These are phyloP conservation scores for Drosophila formosana DNA, from an alignment of 2,888 invertebrate genomes.

Conservation along the genomic window DNA sequence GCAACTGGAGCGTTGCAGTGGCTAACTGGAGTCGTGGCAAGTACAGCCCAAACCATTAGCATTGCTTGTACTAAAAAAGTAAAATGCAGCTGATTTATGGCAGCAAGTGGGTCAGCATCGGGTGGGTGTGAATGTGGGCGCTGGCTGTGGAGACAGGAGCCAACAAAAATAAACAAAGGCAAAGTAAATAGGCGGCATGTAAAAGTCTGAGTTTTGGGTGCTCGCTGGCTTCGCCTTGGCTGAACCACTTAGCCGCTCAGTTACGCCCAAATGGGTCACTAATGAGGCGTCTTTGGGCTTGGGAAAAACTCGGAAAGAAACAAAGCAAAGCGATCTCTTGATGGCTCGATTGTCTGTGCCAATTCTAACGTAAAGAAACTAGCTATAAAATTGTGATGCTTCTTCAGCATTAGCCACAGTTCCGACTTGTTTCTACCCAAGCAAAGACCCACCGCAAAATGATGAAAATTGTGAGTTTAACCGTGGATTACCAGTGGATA, in stretches of 20 bases:
- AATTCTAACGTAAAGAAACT: slow-evolving; percentile 78
- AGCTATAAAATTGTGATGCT: slow-evolving; percentile 70
- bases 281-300: slow-evolving; percentile 67
- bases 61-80: slow-evolving; percentile 1
- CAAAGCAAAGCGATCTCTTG: slow-evolving; percentile 44
- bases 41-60: slow-evolving; percentile 21
- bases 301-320: slow-evolving; percentile 48
- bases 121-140: slow-evolving; percentile 19
- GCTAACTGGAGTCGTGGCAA: slow-evolving; percentile 17
- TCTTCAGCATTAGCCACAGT: slow-evolving; percentile 63
- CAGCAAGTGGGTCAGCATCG: slow-evolving; percentile 10
- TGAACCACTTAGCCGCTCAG: slow-evolving; percentile 66
- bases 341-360: slow-evolving; percentile 79
- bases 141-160: slow-evolving; percentile 18
- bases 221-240: slow-evolving; percentile 50
- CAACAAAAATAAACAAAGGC: not conserved
- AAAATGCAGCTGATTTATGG: slow-evolving; percentile 38
- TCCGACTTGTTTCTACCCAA: slow-evolving; percentile 24
- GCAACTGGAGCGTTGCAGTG: slow-evolving; percentile 42
- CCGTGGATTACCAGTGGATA: slow-evolving; percentile 13
- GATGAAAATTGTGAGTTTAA: slow-evolving; percentile 78
- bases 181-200: not conserved
- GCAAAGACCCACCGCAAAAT: slow-evolving; percentile 54
- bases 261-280: slow-evolving; percentile 80
- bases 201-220: slow-evolving; percentile 14